Base-by-base conservation (phyloP, 2,888 invertebrate species). In the Tiphia femorata region DNA sequence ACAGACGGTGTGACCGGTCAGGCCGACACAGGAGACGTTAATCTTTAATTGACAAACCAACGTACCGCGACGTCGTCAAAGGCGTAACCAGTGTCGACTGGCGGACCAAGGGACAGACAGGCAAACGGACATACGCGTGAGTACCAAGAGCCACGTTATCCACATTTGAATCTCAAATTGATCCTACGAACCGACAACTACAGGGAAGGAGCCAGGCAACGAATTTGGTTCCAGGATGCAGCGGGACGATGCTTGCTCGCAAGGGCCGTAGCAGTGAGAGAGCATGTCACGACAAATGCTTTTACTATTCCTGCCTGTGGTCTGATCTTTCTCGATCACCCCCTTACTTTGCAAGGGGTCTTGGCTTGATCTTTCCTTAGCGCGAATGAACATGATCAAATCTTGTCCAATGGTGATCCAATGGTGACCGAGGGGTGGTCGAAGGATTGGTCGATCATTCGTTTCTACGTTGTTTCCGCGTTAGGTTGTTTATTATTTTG, bases 131-230 rank as follows among this genome's bases (percentile, higher is more conserved):
- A 56, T 62, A 55, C 59, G 66, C 58, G 59, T 64, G 55, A 14
- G 33, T 49, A 43, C 51, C 54, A 54, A 56, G 43, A 52, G 65
- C 44, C 52, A 58, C 57, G 62, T 67, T 72, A 70, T 70, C 73
- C 60, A 58, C 64, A 67, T 70, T 69, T 63, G 61, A 70, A 72
- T 74, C 73, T 66, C 59, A 62, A 65, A 69, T 68, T 59, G 67
- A 53, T 63, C 57, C 58, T 58, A 57, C 51, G 58, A 60, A 68
- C 53, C 56, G 61, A 60, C n/a, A n/a, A n/a, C n/a, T 57, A 63
- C 62, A 64, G 64, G 64, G 57, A 53, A 50, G 47, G 58, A 54
- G 40, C 33, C 58, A 58, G 40, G 43, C 4, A 25, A 25, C 25
- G 25, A n/a, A n/a, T n/a, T n/a, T n/a, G n/a, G n/a, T n/a, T n/a